Percentiles rank a stretch among this genome's conserved stretches.
Conservation (phyloP, 2,888 invertebrate genomes). For the Congeria kusceri region DNA sequence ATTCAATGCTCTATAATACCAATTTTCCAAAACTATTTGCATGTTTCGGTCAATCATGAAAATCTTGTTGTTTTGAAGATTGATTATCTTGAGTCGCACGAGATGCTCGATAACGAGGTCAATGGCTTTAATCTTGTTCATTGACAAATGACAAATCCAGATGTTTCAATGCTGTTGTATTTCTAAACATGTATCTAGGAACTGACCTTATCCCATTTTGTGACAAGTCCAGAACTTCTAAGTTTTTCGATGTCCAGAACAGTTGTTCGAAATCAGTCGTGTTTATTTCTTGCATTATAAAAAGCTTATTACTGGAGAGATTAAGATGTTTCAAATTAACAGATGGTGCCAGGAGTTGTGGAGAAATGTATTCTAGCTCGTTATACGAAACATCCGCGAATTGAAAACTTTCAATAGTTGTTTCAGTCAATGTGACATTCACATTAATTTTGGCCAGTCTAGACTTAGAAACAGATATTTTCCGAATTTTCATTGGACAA, state of each 20-base stretch:
- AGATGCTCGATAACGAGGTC: no score
- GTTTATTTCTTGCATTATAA: constrained; percentile 7
- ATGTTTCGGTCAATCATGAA: no score
- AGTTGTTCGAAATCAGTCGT: neutral
- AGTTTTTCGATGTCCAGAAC: neutral
- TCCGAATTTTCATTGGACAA: neutral
- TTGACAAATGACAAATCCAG: constrained; percentile 8
- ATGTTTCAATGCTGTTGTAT: neutral
- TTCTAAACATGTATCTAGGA: neutral
- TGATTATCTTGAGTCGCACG: no score
- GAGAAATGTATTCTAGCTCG: constrained; percentile 6
- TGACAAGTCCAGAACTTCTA: constrained; percentile 6
- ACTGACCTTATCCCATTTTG: neutral
- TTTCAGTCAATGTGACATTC: neutral
- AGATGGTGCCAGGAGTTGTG: neutral
- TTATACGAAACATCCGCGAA: neutral
- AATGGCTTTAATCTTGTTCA: no score
- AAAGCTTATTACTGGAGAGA: constrained; percentile 16
- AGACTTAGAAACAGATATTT: neutral
- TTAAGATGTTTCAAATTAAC: constrained; percentile 1
- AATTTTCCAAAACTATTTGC: no score
- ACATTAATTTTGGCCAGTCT: neutral
- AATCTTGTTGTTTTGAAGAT: no score
- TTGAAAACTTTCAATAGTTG: neutral
- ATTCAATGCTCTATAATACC: no score